Base-by-base conservation (phyloP, 2,113 vertebrate genomes). In the Toxotes jaculatrix region DNA sequence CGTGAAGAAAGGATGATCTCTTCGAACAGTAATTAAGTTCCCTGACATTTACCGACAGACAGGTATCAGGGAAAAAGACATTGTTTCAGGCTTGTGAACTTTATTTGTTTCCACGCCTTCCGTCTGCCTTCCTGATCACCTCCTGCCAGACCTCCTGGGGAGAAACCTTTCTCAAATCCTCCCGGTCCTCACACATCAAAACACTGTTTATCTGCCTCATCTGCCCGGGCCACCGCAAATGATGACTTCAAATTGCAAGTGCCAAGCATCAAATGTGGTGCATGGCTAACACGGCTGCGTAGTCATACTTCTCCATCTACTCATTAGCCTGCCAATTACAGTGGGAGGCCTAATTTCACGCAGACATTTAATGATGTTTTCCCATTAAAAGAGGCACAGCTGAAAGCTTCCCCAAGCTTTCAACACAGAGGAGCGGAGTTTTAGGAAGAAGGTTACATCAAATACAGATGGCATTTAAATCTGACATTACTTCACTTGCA, bases 301-400 rank as follows among this genome's bases (percentile, higher is more conserved):
- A 7, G 27, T 67, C 34, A 81, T 36, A 14, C 47, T 74, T 56
- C 32, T 76, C 43, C 36, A 66, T 86, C 64, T 53, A 8, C 43
- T 87, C 65, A 82, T 83, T 62, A 79, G 51, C 36, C 65, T 55
- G 70, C 42, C 64, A 82, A 82, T 79, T 71, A 69, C 27, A 45
- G 57, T 1, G 23, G 59, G 70, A 60, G 75, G 84, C 43, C 80
- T 79, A 55, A 86, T 86, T 82, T 79, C 79, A 75, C 70, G 19
- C 32, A 65, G 71, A 59, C 59, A 38, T 69, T 47, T 65, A 77
- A 62, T 65, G 74, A 82, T 60, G 79, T 36, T 77, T 32, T 27
- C 45, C 32, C 42, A 42, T 66, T 65, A 70, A 75, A 3, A 59
- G 31, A 43, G 38, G 59, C 65, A 16, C 49, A 32, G 59, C 66